Percentiles rank a stretch among this genome's conserved stretches.
Conservation (phyloP, 1,140 invertebrate genomes). For the Hylaeus anthracinus region DNA sequence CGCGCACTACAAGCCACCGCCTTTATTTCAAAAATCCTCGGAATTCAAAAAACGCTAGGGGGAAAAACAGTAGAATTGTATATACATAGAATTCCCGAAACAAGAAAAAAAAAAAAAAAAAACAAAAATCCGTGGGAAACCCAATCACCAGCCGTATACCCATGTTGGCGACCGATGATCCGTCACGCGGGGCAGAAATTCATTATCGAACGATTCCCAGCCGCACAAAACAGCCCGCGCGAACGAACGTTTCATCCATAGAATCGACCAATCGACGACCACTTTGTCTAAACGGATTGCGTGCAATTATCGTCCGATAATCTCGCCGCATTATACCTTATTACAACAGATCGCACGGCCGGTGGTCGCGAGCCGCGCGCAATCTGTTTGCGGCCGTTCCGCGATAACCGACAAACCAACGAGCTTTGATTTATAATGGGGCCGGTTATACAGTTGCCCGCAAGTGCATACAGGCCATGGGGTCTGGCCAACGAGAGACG, state of each 20-base stretch:
- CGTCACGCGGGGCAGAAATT: background rate
- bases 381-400: slow-evolving; percentile 38
- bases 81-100: too few relatives aligned
- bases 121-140: too few relatives aligned
- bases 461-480: background rate
- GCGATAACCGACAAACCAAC: slow-evolving; percentile 23
- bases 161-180: background rate
- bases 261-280: slow-evolving; percentile 12
- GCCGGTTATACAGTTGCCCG: slow-evolving; percentile 11
- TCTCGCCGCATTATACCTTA: slow-evolving; percentile 31
- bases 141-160: too few relatives aligned
- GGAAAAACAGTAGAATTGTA: too few relatives aligned
- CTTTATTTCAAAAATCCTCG: too few relatives aligned
- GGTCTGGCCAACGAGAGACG: background rate
- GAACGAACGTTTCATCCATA: background rate
- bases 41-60: too few relatives aligned
- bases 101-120: too few relatives aligned
- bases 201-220: background rate
- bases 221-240: background rate
- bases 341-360: slow-evolving; percentile 21
- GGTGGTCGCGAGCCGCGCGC: background rate
- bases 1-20: too few relatives aligned
- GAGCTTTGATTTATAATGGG: slow-evolving; percentile 35
- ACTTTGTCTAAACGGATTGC: slow-evolving; percentile 15
- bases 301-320: slow-evolving; percentile 34